Conservation (phyloP, 2,888 invertebrate species). For the Mesochorus sp. region DNA sequence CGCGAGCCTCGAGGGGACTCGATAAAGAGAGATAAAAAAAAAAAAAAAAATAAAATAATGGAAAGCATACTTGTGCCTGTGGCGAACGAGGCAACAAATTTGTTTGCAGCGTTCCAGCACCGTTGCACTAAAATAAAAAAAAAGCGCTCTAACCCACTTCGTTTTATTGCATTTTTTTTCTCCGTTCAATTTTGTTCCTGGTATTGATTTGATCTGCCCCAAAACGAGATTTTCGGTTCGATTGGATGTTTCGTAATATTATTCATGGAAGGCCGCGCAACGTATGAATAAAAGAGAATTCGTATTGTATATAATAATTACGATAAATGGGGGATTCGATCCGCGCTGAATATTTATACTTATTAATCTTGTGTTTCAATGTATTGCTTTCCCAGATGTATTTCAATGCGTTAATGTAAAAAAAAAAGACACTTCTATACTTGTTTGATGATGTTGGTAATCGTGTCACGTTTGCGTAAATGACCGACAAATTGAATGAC, state of each 20-base stretch:
- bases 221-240: not conserved
- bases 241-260: not conserved
- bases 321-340: too few relatives aligned
- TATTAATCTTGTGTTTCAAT: too few relatives aligned
- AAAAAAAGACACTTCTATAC: too few relatives aligned
- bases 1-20: not conserved
- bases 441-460: too few relatives aligned
- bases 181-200: not conserved
- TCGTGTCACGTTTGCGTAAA: too few relatives aligned
- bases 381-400: too few relatives aligned
- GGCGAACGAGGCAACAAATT: slow-evolving; percentile 20
- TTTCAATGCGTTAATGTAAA: too few relatives aligned
- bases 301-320: too few relatives aligned
- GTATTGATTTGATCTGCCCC: not conserved
- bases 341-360: too few relatives aligned
- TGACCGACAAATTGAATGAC: slow-evolving; percentile 46
- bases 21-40: slow-evolving; percentile 2
- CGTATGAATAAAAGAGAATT: too few relatives aligned
- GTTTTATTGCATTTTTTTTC: not conserved
- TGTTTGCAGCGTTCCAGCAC: slow-evolving; percentile 19
- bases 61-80: not conserved
- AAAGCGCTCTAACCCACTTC: slow-evolving; percentile 13
- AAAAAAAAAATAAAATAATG: slow-evolving; percentile 1
- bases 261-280: not conserved
- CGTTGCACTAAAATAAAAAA: slow-evolving; percentile 1